Evolutionary conservation across 1,140 invertebrate genomes (phyloP), one percentile per base, ranked within the genome.

Genomic region (Drosophila simulans): DNA sequence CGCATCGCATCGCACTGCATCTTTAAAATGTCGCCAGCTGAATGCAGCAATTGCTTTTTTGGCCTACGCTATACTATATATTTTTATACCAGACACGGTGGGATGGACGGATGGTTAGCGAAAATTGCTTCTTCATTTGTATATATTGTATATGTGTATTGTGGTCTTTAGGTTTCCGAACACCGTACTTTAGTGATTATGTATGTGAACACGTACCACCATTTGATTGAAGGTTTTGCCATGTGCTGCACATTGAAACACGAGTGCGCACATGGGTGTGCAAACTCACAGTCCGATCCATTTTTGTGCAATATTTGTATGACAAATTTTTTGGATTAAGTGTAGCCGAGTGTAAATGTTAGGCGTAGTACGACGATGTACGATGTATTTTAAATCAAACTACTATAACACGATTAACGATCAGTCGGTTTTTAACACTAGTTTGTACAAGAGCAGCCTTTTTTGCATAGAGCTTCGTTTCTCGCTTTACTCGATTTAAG

Each of bases 241-340:
- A 74, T 51, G 52, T 48, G 82, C 69, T 58, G 70, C 69, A 64
- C 78, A 78, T 59, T 73, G 53, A 74, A 83, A 51, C 60, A 74
- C 55, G 56, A 35, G 80, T 64, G 62, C 64, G 66, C 68, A 37
- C 43, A 66, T 57, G 52, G 59, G 48, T 55, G 52, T 53, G 65
- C 72, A 76, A 80, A 89, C 80, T 89, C 73, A 89, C 77, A 84
- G 84, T 89, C 84, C 84, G 84, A 89, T 89, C 84, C 84, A 89
- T 89, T 89, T 86, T 89, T 89, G 84, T 89, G 84, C 84, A 89
- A 89, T 89, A 89, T 89, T 89, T 89, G 85, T 89, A 89, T 90
- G 84, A 89, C 85, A 89, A 80, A 74, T 83, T 89, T 89, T 89
- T 89, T 89, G 82, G 77, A 76, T 85, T 85, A 85, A 85, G 82